These are phyloP conservation scores for Cyprinus carpio DNA, from an alignment of 2,113 vertebrate species.

Conservation along the genomic window DNA sequence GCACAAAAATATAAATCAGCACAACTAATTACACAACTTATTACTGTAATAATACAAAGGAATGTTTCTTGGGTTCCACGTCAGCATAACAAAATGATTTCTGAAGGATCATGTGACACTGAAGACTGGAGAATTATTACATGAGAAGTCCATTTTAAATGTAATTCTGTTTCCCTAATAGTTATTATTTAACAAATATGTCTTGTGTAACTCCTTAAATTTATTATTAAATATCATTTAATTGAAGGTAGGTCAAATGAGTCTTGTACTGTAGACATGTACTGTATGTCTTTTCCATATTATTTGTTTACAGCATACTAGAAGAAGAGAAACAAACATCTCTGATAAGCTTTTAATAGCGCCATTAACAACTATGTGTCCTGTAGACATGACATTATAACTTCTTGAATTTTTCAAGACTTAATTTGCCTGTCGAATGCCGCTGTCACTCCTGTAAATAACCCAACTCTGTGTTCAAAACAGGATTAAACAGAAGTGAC, in stretches of 20 bases:
- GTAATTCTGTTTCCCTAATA: too few relatives aligned
- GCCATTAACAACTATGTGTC: background rate
- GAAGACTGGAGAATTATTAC: background rate
- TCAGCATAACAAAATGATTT: background rate
- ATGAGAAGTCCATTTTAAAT: too few relatives aligned
- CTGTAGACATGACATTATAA: background rate
- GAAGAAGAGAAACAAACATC: background rate
- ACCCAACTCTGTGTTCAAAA: background rate
- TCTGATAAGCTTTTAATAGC: background rate
- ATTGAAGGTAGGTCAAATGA: background rate
- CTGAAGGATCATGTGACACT: background rate
- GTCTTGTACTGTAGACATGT: background rate
- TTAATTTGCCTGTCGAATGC: background rate
- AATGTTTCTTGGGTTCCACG: background rate
- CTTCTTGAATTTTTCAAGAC: background rate
- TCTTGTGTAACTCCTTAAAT: too few relatives aligned
- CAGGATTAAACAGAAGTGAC: conserved; percentile 2
- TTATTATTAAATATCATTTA: too few relatives aligned
- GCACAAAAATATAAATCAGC: background rate
- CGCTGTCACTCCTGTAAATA: background rate
- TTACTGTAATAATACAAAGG: background rate
- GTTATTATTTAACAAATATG: too few relatives aligned
- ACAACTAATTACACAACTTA: background rate
- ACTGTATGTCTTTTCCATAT: background rate
- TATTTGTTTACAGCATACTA: background rate